Evolutionary conservation across 2,888 invertebrate genomes (phyloP).

Genomic region (Enchytraeus crypticus): DNA sequence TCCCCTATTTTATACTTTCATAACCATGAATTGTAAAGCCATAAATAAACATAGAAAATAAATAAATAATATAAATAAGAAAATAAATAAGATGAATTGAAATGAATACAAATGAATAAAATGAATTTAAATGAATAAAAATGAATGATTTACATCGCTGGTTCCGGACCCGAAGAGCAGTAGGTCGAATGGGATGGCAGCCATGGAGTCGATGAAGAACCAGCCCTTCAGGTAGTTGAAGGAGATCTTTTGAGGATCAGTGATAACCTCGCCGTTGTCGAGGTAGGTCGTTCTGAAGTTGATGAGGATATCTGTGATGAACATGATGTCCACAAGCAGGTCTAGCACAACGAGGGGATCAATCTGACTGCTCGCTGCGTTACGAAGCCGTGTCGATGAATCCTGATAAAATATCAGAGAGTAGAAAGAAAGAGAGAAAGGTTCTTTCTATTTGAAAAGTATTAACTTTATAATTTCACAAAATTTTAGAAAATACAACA

Average conservation of each 20-base stretch:
- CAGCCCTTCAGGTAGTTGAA: conserved; percentile 59
- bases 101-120: too few relatives aligned
- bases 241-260: conserved; percentile 47
- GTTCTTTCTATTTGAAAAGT: too few relatives aligned
- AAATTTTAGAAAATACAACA: too few relatives aligned
- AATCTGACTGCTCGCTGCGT: conserved; percentile 39
- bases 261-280: conserved; percentile 46
- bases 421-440: too few relatives aligned
- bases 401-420: too few relatives aligned
- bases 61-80: too few relatives aligned
- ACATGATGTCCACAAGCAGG: conserved; percentile 49
- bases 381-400: conserved; percentile 33
- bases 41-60: too few relatives aligned
- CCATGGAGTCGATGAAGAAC: conserved; percentile 96
- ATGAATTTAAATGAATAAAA: background rate
- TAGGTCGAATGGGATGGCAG: conserved; percentile 96
- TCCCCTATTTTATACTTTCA: too few relatives aligned
- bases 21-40: too few relatives aligned
- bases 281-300: conserved; percentile 49
- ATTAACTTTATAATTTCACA: too few relatives aligned
- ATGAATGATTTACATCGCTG: conserved; percentile 41
- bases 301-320: conserved; percentile 48
- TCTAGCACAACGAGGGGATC: conserved; percentile 48
- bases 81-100: too few relatives aligned
- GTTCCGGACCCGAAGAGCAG: conserved; percentile 58